phyloP scores from a whole-genome alignment of 1,140 invertebrate genomes.

The Papilio aristodemus region DNA sequence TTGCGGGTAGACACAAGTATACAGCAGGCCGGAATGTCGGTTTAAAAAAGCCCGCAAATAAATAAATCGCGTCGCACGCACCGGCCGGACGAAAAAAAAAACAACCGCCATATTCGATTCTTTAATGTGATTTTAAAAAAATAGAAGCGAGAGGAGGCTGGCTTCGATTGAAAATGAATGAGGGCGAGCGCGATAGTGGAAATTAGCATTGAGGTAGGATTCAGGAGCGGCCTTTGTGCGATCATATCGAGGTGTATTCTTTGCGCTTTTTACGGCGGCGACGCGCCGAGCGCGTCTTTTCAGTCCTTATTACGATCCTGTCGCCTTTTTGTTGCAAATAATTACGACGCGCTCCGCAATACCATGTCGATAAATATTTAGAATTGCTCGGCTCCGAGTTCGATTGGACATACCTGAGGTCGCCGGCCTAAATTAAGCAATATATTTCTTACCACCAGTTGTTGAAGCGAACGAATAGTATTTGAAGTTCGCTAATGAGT shows the following conservation, averaged over 20 bases:
- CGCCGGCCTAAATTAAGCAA: slow-evolving; percentile 20
- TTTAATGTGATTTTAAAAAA: slow-evolving; percentile 80
- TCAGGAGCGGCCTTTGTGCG: slow-evolving; percentile 78
- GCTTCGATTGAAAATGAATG: slow-evolving; percentile 80
- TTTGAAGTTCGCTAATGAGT: slow-evolving; percentile 12
- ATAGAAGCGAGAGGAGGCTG: slow-evolving; percentile 73
- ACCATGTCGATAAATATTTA: slow-evolving; percentile 45
- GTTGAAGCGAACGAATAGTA: slow-evolving; percentile 16
- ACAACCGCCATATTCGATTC: slow-evolving; percentile 77
- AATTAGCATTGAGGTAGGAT: slow-evolving; percentile 80
- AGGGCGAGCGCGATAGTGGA: slow-evolving; percentile 79
- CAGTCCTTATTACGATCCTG: slow-evolving; percentile 69
- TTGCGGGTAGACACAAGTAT: slow-evolving; percentile 79
- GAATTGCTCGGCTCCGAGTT: slow-evolving; percentile 36
- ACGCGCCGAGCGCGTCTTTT: slow-evolving; percentile 59
- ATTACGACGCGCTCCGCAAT: slow-evolving; percentile 61
- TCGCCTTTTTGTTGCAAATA: slow-evolving; percentile 74
- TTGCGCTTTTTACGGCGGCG: slow-evolving; percentile 77
- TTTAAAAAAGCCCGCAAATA: slow-evolving; percentile 78
- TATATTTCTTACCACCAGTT: slow-evolving; percentile 17
- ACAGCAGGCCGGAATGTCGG: slow-evolving; percentile 78
- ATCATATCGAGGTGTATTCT: slow-evolving; percentile 81
- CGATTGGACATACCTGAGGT: slow-evolving; percentile 16
- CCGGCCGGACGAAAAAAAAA: slow-evolving; percentile 64
- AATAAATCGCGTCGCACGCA: slow-evolving; percentile 80